phyloP scores from a whole-genome alignment of 2,113 vertebrate species.

The Octodon degus region DNA sequence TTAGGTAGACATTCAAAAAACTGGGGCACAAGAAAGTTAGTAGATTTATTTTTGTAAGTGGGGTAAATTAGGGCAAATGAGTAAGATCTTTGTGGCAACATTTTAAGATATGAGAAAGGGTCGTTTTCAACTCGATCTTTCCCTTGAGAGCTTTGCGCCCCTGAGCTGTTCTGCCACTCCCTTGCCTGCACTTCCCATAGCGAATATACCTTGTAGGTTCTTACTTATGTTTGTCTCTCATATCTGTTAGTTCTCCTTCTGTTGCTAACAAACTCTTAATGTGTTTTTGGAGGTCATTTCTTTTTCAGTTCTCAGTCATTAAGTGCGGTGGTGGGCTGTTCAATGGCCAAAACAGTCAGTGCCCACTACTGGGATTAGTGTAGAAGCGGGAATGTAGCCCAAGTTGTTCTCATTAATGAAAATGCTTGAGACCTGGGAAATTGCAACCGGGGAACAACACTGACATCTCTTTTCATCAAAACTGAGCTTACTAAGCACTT shows the following conservation, averaged over 20 bases:
- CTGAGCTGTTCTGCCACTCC: background rate
- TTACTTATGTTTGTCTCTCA: background rate
- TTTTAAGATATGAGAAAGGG: background rate
- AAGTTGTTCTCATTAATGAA: background rate
- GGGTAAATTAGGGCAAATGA: constrained; percentile 17
- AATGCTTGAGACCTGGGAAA: background rate
- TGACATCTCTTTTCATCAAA: background rate
- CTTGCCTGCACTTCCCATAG: background rate
- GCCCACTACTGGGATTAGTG: background rate
- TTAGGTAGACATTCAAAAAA: constrained; percentile 65
- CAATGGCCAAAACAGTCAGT: background rate
- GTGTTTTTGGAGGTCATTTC: background rate
- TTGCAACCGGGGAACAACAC: background rate
- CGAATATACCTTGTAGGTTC: background rate
- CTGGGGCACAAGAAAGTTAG: constrained; percentile 52
- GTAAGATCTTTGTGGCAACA: background rate
- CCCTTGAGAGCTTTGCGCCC: background rate
- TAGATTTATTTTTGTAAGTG: constrained; percentile 46
- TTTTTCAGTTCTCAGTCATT: background rate
- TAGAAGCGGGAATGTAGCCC: background rate
- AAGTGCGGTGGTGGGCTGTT: background rate
- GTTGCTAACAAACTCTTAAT: background rate
- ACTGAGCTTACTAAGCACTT: background rate
- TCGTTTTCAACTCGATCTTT: background rate
- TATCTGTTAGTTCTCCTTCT: background rate